phyloP scores from a whole-genome alignment of 2,113 vertebrate genomes.

The Salvelinus sp. region DNA sequence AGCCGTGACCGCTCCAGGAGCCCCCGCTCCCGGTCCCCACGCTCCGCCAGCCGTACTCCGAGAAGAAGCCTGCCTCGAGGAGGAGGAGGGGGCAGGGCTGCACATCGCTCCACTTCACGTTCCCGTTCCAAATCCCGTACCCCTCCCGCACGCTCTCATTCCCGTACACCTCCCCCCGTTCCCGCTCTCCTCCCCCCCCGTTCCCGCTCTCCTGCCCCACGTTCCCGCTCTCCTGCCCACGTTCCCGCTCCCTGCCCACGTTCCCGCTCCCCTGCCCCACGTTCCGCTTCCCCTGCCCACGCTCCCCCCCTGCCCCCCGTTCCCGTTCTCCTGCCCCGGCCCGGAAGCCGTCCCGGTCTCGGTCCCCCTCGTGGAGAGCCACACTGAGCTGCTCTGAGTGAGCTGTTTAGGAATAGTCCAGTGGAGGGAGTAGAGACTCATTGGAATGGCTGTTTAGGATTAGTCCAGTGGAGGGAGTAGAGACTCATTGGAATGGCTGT shows the following conservation, averaged over 20 bases:
- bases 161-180: constrained; percentile 43
- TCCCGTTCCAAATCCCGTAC: constrained; percentile 59
- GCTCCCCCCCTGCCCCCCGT: constrained; percentile 19
- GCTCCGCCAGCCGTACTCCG: constrained; percentile 74
- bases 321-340: constrained; percentile 57
- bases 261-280: constrained; percentile 40
- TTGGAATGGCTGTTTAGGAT: too few relatives aligned
- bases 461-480: not conserved
- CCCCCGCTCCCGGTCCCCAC: constrained; percentile 55
- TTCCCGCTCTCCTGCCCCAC: constrained; percentile 57
- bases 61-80: constrained; percentile 63
- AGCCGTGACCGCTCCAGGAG: constrained; percentile 70
- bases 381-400: constrained; percentile 58
- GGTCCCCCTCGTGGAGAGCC: constrained; percentile 70
- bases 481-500: too few relatives aligned
- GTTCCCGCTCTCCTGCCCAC: constrained; percentile 35
- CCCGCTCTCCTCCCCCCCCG: constrained; percentile 40
- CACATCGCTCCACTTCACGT: constrained; percentile 61
- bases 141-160: constrained; percentile 40
- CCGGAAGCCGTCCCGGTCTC: constrained; percentile 49
- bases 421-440: not conserved
- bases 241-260: constrained; percentile 41
- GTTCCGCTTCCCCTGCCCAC: constrained; percentile 56
- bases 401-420: not conserved
- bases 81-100: constrained; percentile 51